Base-by-base conservation (phyloP, 2,113 vertebrate genomes). In the Calyptomena viridis region DNA sequence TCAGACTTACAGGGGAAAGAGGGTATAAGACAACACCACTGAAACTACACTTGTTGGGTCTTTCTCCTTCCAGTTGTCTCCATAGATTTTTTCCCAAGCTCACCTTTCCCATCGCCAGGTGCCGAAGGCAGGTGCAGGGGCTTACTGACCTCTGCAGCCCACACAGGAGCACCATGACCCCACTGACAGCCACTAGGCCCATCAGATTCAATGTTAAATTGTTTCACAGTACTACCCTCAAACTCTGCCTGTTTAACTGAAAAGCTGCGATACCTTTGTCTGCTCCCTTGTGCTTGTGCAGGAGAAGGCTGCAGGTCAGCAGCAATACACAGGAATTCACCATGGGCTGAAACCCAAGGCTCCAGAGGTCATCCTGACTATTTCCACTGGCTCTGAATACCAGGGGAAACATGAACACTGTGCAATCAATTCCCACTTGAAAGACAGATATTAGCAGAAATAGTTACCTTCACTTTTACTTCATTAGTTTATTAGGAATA, bases 81-180 rank as follows among this genome's bases (percentile, higher is more conserved):
- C 20, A 8, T 1, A 12, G 27, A 66, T 20, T 49, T 37, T 25
- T 20, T 8, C 27, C 52, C 56, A n/a, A 71, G 37, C 64, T n/a
- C 76, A 12, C 18, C 18, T 22, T 47, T 35, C 55, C 74, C 37
- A 9, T 6, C 6, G 12, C 47, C 22, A 44, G 25, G 35, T 11
- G 69, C 14, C 2, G 6, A 14, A 37, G 47, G n/a, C 30, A 27
- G 21, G 50, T 12, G 1, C 21, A 39, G 47, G 46, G 10, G 40
- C 66, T 93, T 11, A 10, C 46, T 47, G 46, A 47, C 46, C 46
- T 47, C 46, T 47, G 46, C 46, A 47, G 90, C 50, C 71, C 13
- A 3, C n/a, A 3, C 12, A 30, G 50, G 22, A 11, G n/a, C 78
- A 35, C 27, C 16, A 3, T 0, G 1, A 7, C 46, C 46, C 2